Base-by-base conservation (phyloP, 2,888 invertebrate genomes). In the Nomada flava region DNA sequence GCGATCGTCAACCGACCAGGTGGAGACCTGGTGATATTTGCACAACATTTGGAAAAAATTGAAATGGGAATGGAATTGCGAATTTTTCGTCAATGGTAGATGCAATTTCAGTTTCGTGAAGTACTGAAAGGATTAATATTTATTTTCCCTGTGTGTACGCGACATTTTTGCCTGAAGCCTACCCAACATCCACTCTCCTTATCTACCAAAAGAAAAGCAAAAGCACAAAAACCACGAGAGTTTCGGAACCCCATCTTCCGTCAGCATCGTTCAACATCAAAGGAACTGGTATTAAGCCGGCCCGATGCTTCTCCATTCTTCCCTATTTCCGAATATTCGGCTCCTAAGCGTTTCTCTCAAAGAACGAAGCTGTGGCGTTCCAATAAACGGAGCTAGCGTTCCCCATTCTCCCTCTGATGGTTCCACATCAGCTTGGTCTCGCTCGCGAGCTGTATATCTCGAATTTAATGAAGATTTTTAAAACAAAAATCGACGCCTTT, bases 1-100 rank as follows among this genome's bases (percentile, higher is more conserved):
- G 57, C 23, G 42, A 52, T 23, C 62, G 57, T 59, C 20, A 57
- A 26, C 42, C 57, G 23, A 78, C n/a, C 50, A 69, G 42, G 23
- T 36, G 60, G 20, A 52, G 47, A 53, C 50, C 65, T 26, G 18
- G 53, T 62, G 78, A 68, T 76, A 78, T 76, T 78, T 68, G 68
- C 55, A 10, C 53, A 47, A 13, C 13, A 47, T 47, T 47, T 47
- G 47, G 13, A 44, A 44, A 3, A 15, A 15, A 15, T 15, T 47
- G 47, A 36, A 36, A 36, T 36, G 36, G 36, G 36, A 36, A 47
- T 47, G 47, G 47, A 13, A 13, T 13, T 47, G 2, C 13, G 47
- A 13, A 47, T 47, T 47, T 47, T 47, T 15, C 15, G 3, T 47
- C 47, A 0, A 15, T 47, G 4, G 11, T 47, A 47, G 15, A 13